Evolutionary conservation across 2,113 vertebrate genomes (phyloP), one percentile per base, ranked within the genome.

Genomic region (Austrofundulus limnaeus): DNA sequence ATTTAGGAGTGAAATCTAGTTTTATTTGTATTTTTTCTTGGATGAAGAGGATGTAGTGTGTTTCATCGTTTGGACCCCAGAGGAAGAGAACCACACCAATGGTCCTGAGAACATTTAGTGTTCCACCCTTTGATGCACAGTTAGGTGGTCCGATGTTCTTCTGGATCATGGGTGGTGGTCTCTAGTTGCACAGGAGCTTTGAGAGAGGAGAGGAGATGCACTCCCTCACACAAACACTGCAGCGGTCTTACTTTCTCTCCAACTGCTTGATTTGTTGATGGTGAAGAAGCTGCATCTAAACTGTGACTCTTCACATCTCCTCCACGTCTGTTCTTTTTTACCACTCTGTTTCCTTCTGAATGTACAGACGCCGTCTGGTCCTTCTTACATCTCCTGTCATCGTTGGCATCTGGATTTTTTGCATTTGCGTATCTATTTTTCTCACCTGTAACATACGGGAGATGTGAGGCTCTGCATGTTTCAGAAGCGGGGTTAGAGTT

Each of bases 381-480:
- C 50, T 56, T 72, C 57, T 25, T 21, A 34, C 45, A 46, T 25
- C 19, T 60, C 39, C 42, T 24, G 1, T 56, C 64, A 39, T 39
- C 54, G 31, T 51, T 52, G 37, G 52, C 77, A 61, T 81, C 72
- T 74, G 66, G 80, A 76, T 72, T 88, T 87, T 89, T 82, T 87
- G 85, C 89, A 87, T 90, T 88, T 92, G 86, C 87, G 52, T 89
- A 82, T 79, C 24, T 37, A 41, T 79, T 71, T 78, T 61, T 82
- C 61, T 77, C 65, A 69, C 54, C 57, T 78, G 75, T 77, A 70
- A 64, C 72, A 69, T 65, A 73, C 69, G 64, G 77, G 51, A 41
- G 58, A 47, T n/a, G 52, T 68, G 68, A 84, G 75, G 64, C 76
- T 70, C 62, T 75, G 88, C 85, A 31, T 59, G 89, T 83, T 78